Evolutionary conservation across 2,113 vertebrate species (phyloP), one percentile per base, ranked within the genome.

Genomic region (Lipotes vexillifer): DNA sequence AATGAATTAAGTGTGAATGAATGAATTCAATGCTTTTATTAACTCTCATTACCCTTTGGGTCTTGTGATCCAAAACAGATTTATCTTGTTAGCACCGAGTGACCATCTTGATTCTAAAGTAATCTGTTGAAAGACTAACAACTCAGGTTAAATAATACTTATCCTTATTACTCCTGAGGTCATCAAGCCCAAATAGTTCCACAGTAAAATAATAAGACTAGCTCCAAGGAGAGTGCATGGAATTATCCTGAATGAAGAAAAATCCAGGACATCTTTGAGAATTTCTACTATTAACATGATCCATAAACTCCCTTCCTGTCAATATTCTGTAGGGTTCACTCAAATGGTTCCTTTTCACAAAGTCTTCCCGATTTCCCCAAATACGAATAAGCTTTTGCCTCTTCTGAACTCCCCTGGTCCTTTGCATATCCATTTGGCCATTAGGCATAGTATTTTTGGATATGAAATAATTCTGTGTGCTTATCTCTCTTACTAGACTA

Each of bases 111-210:
- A 82, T 36, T 95, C 52, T 92, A 78, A 94, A 94, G 84, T 11
- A 77, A 94, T 95, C 81, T 88, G 38, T 29, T 69, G 27, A 41
- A 74, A 90, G 71, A 93, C 41, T 82, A 63, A 94, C 33, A 90
- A 59, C 33, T 41, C 66, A 72, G 31, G 29, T 88, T 71, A 88
- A 95, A 94, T 61, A 89, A 74, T 72, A 93, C 23, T 85, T 74
- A 75, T 23, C 5, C 14, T 55, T 87, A 55, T 49, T 96, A 74
- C 68, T 78, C 72, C 49, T 59, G 59, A 94, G 88, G 88, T 93
- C 61, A 85, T 63, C 3, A 85, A 78, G 46, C 46, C 52, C 55
- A 96, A 71, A 82, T 57, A 83, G 68, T 92, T 96, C 55, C 74
- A 72, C 15, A 78, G 25, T 29, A 95, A 96, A 95, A 77, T 69